These are phyloP conservation scores for Dryocosmus kuriphilus DNA, from an alignment of 2,888 invertebrate genomes.

Conservation along the genomic window DNA sequence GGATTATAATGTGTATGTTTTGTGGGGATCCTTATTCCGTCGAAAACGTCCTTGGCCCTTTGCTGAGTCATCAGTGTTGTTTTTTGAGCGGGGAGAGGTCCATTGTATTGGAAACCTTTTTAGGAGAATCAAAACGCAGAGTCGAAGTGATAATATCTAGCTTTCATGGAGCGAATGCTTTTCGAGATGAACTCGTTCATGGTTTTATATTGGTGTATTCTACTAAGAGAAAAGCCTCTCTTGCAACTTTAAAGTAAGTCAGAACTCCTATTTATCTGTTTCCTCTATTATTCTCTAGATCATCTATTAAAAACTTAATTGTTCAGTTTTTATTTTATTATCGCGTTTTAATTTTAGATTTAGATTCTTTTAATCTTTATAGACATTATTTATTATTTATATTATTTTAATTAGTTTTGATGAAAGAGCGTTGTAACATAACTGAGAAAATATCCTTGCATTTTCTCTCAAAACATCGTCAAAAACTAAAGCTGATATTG, in stretches of 20 bases:
- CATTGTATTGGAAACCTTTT: constrained; percentile 93
- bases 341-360: too few relatives aligned
- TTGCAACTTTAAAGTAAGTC: constrained; percentile 92
- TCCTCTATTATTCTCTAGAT: too few relatives aligned
- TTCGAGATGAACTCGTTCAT: constrained; percentile 94
- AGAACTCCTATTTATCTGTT: constrained; percentile 17
- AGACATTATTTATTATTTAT: too few relatives aligned
- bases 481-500: too few relatives aligned
- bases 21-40: constrained; percentile 96
- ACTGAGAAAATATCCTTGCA: too few relatives aligned
- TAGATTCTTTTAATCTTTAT: too few relatives aligned
- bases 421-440: too few relatives aligned
- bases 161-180: constrained; percentile 95
- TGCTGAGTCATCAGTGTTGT: constrained; percentile 92
- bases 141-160: constrained; percentile 96
- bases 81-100: constrained; percentile 91
- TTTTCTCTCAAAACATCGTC: too few relatives aligned
- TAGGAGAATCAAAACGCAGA: constrained; percentile 93
- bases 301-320: too few relatives aligned
- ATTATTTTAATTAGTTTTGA: too few relatives aligned
- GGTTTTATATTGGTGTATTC: constrained; percentile 97
- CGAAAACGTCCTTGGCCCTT: constrained; percentile 92
- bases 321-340: too few relatives aligned
- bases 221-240: constrained; percentile 95
- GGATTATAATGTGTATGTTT: constrained; percentile 97